phyloP scores from a whole-genome alignment of 2,888 invertebrate genomes.

The Aporophyla lueneburgensis region DNA sequence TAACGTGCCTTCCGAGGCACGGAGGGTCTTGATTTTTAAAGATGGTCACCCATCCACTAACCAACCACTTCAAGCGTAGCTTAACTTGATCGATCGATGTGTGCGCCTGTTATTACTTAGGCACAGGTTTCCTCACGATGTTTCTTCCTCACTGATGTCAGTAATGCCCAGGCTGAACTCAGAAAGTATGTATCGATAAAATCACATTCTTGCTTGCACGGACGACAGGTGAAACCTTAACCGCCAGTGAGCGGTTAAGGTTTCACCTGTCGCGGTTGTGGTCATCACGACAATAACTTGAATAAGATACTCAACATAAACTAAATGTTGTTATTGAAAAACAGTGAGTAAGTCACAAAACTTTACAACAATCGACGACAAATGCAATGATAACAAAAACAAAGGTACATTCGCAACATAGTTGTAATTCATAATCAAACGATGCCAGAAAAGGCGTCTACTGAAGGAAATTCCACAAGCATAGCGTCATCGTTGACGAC shows the following conservation, averaged over 20 bases:
- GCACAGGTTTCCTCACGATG: too few relatives aligned
- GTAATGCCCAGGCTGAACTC: background rate
- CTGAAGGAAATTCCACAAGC: background rate
- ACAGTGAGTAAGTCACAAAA: too few relatives aligned
- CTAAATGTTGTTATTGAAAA: background rate
- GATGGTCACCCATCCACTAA: too few relatives aligned
- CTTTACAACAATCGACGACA: too few relatives aligned
- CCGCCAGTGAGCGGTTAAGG: too few relatives aligned
- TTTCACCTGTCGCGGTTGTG: too few relatives aligned
- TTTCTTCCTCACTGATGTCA: too few relatives aligned
- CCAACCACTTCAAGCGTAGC: too few relatives aligned
- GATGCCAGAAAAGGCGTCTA: background rate
- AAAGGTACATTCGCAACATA: background rate
- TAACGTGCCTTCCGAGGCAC: too few relatives aligned
- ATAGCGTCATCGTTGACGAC: constrained; percentile 7
- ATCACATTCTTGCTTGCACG: background rate
- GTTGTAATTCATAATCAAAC: background rate
- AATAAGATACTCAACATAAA: background rate
- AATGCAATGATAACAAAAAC: constrained; percentile 1
- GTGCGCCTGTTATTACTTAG: too few relatives aligned
- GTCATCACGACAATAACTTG: background rate
- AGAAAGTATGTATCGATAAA: background rate
- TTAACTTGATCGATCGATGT: too few relatives aligned
- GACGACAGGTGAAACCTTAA: background rate
- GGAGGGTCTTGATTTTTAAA: too few relatives aligned